These are phyloP conservation scores for Nycticorax nycticorax DNA, from an alignment of 2,113 vertebrate species.

Conservation along the genomic window DNA sequence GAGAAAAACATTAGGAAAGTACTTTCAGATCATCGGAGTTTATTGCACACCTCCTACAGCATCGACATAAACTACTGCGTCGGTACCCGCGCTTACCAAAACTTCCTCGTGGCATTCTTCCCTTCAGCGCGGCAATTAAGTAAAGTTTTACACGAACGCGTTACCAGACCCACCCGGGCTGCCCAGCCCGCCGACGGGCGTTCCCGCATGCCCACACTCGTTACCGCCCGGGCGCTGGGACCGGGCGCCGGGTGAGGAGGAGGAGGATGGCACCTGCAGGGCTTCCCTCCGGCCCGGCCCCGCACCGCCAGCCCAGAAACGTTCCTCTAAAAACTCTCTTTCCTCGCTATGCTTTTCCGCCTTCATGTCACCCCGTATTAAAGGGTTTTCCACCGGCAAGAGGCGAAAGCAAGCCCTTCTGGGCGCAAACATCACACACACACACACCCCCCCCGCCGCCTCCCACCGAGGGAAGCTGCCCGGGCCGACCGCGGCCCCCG, in stretches of 20 bases:
- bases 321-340: rapidly evolving
- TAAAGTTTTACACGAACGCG: not conserved
- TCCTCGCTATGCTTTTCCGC: not conserved
- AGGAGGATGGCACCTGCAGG: not conserved
- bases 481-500: no score
- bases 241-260: no score
- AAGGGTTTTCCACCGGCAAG: not conserved
- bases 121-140: not conserved
- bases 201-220: rapidly evolving
- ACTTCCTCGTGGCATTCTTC: not conserved
- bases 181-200: not conserved
- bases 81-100: not conserved
- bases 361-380: rapidly evolving
- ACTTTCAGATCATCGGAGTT: not conserved
- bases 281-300: not conserved
- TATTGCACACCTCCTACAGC: not conserved
- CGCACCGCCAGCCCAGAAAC: rapidly evolving
- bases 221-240: not conserved
- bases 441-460: no score
- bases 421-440: no score
- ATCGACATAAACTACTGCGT: rapidly evolving
- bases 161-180: not conserved
- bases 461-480: not conserved
- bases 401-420: not conserved
- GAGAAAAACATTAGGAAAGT: not conserved